phyloP scores from a whole-genome alignment of 2,888 invertebrate genomes.

The Dolichopus griseipennis region DNA sequence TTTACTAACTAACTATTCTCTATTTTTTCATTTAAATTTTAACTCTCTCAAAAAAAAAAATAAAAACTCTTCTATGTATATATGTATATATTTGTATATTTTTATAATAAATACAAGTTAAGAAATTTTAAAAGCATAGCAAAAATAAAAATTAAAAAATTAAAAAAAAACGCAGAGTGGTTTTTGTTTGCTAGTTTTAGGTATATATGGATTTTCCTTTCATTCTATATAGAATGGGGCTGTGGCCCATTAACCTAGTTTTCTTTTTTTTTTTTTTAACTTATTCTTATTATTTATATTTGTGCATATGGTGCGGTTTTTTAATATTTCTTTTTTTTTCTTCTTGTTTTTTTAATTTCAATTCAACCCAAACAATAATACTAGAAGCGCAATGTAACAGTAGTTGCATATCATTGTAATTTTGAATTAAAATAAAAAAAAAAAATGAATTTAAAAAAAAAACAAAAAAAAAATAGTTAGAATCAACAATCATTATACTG shows the following conservation, averaged over 20 bases:
- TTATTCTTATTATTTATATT: background rate
- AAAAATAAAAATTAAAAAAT: no score
- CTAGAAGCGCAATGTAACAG: background rate
- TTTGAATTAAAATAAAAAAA: background rate
- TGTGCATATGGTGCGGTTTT: background rate
- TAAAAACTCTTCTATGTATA: no score
- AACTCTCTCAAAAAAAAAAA: no score
- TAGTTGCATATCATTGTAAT: background rate
- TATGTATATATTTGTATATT: no score
- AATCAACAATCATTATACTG: background rate
- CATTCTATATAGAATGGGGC: constrained; percentile 9
- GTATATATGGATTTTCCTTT: constrained; percentile 6
- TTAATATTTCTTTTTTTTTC: background rate
- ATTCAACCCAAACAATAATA: background rate
- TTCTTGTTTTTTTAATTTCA: background rate
- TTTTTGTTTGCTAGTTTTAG: background rate
- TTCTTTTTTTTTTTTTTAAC: background rate
- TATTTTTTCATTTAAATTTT: no score
- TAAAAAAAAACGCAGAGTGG: background rate
- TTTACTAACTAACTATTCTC: no score
- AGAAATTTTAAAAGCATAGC: no score
- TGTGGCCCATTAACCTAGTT: constrained; percentile 17
- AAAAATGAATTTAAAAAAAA: background rate
- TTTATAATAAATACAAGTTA: no score
- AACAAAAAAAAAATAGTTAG: background rate